A percentile compares a stretch with the other conserved stretches of the same genome.
phyloP scores from a whole-genome alignment of 2,888 invertebrate genomes.

The Idaea straminata region DNA sequence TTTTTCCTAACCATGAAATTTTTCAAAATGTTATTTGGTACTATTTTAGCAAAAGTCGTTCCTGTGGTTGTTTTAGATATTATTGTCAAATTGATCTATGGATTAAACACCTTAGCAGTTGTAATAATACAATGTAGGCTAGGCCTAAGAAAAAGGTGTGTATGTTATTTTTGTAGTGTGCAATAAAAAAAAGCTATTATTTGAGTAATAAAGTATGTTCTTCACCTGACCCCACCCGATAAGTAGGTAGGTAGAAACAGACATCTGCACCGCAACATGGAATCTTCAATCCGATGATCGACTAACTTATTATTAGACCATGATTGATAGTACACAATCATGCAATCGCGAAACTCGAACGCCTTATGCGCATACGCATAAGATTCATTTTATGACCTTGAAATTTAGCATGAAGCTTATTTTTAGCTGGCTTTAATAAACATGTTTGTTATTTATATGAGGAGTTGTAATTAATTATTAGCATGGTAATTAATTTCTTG shows the following conservation, averaged over 20 bases:
- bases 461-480: not conserved
- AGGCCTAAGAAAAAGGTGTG: too few relatives aligned
- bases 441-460: not conserved
- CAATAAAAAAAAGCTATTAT: not conserved
- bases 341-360: not conserved
- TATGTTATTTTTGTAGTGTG: not conserved
- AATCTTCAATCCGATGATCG: slow-evolving; percentile 2
- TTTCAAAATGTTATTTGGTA: too few relatives aligned
- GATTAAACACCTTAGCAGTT: too few relatives aligned
- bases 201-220: not conserved
- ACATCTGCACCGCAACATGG: not conserved
- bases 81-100: too few relatives aligned
- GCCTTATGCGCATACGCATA: not conserved
- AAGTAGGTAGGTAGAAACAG: not conserved
- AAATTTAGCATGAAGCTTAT: not conserved
- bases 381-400: not conserved
- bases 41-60: too few relatives aligned
- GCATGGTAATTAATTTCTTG: not conserved
- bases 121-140: too few relatives aligned
- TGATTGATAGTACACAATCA: slow-evolving; percentile 1
- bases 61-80: too few relatives aligned
- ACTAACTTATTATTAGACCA: not conserved
- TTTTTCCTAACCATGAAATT: too few relatives aligned
- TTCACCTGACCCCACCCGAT: not conserved
- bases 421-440: not conserved